Evolutionary conservation across 1,140 invertebrate genomes (phyloP).

Genomic region (Holcopasites calliopsidis): DNA sequence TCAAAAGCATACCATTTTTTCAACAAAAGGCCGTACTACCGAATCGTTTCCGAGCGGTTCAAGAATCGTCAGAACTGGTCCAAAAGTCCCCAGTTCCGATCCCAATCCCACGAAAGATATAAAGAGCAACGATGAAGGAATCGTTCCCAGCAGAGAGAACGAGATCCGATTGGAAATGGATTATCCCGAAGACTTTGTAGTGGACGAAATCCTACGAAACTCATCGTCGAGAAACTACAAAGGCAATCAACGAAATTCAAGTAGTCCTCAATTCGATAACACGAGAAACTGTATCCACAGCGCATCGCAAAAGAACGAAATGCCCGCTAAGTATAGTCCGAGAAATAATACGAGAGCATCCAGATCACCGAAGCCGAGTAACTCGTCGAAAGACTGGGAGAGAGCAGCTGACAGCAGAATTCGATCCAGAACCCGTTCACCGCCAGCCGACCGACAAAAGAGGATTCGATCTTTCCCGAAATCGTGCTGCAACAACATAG

Average conservation of each 20-base stretch:
- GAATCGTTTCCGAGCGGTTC: not conserved
- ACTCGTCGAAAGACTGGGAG: not conserved
- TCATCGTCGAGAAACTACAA: not conserved
- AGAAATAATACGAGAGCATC: not conserved
- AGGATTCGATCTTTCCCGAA: not conserved
- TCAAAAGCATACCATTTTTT: not conserved
- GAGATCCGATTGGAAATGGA: not conserved
- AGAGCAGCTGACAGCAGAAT: not conserved
- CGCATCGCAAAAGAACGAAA: not conserved
- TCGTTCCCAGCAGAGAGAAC: not conserved
- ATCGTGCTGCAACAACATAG: not conserved
- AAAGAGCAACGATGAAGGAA: not conserved
- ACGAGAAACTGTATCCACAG: not conserved
- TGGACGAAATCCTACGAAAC: not conserved
- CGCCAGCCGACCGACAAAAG: not conserved
- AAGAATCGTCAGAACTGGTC: not conserved
- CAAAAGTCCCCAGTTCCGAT: not conserved
- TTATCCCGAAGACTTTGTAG: not conserved
- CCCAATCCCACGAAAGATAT: not conserved
- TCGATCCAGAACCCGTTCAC: conserved; percentile 10
- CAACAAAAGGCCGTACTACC: not conserved
- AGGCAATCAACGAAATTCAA: too few relatives aligned
- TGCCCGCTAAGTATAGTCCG: not conserved
- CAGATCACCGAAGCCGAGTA: not conserved
- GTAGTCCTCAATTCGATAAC: too few relatives aligned